A percentile compares a stretch with the other conserved stretches of the same genome.
Conservation (phyloP, 2,797 vertebrate species). For the Gastrophryne carolinensis region DNA sequence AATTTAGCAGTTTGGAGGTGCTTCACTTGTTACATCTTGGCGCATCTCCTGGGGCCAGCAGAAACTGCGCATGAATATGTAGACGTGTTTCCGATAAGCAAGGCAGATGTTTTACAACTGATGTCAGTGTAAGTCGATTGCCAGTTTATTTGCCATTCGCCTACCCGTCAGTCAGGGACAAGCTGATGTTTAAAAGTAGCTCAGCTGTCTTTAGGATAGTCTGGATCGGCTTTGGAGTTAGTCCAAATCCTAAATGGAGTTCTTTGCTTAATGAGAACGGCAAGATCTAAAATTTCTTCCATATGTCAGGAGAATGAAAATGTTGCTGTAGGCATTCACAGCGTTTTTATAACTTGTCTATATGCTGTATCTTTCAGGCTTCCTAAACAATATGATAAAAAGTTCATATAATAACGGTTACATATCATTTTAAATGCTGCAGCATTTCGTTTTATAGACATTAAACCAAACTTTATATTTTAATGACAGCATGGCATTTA, state of each 20-base stretch:
- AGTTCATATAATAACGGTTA: constrained; percentile 22
- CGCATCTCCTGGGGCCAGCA: constrained; percentile 64
- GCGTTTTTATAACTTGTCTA: constrained; percentile 18
- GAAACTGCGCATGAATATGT: constrained; percentile 74
- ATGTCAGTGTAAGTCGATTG: constrained; percentile 57
- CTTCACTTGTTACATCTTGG: constrained; percentile 61
- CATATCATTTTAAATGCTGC: constrained; percentile 30
- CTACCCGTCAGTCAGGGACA: constrained; percentile 43
- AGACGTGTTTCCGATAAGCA: constrained; percentile 61
- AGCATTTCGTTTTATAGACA: constrained; percentile 23
- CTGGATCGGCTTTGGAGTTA: constrained; percentile 44
- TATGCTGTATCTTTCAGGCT: constrained; percentile 1
- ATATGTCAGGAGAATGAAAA: constrained; percentile 38
- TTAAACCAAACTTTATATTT: constrained; percentile 25
- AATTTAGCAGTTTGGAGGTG: constrained; percentile 60
- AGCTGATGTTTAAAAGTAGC: constrained; percentile 53
- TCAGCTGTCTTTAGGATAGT: constrained; percentile 45
- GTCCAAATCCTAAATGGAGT: constrained; percentile 51
- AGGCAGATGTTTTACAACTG: constrained; percentile 68
- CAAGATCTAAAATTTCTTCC: constrained; percentile 37
- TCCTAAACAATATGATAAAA: constrained; percentile 17
- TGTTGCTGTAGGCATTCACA: constrained; percentile 2
- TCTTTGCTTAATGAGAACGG: constrained; percentile 25
- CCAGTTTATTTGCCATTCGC: constrained; percentile 53
- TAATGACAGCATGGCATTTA: constrained; percentile 16